A percentile compares a stretch with the other conserved stretches of the same genome.
phyloP scores from a whole-genome alignment of 2,888 invertebrate species.

The Uloborus plumipes region DNA sequence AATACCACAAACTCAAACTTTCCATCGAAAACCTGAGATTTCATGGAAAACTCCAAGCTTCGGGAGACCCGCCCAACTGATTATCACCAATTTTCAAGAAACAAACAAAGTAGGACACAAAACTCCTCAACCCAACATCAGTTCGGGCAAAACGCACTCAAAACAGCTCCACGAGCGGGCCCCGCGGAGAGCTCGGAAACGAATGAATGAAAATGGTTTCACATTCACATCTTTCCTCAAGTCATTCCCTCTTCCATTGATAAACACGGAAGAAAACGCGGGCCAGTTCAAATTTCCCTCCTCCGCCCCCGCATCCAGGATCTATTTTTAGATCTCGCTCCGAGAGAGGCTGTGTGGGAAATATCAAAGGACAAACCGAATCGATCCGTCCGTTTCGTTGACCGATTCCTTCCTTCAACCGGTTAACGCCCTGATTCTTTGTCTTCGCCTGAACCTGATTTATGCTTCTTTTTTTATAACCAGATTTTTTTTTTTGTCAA shows the following conservation, averaged over 20 bases:
- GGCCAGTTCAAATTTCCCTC: slow-evolving; percentile 28
- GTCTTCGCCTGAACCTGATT: slow-evolving; percentile 8
- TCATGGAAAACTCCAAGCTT: too few relatives aligned
- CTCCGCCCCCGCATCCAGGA: slow-evolving; percentile 4
- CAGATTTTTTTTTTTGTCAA: too few relatives aligned
- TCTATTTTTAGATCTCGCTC: slow-evolving; percentile 52
- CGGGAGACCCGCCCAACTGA: too few relatives aligned
- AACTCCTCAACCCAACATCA: too few relatives aligned
- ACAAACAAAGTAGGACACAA: too few relatives aligned
- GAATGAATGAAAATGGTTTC: slow-evolving; percentile 31
- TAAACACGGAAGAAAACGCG: slow-evolving; percentile 15
- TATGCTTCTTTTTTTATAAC: too few relatives aligned
- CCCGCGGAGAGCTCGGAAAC: neutral
- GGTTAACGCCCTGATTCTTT: slow-evolving; percentile 12
- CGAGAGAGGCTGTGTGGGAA: slow-evolving; percentile 18
- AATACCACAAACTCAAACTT: too few relatives aligned
- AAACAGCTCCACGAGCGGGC: neutral
- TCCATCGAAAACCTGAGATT: too few relatives aligned
- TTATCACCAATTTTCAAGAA: too few relatives aligned
- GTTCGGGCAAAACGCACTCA: neutral
- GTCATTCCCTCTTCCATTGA: slow-evolving; percentile 27
- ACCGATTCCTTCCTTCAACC: slow-evolving; percentile 27
- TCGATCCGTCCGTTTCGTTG: slow-evolving; percentile 32
- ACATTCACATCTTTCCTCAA: slow-evolving; percentile 22
- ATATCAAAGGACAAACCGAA: slow-evolving; percentile 53